phyloP scores from a whole-genome alignment of 2,797 vertebrate genomes.

The Antennarius maculatus region DNA sequence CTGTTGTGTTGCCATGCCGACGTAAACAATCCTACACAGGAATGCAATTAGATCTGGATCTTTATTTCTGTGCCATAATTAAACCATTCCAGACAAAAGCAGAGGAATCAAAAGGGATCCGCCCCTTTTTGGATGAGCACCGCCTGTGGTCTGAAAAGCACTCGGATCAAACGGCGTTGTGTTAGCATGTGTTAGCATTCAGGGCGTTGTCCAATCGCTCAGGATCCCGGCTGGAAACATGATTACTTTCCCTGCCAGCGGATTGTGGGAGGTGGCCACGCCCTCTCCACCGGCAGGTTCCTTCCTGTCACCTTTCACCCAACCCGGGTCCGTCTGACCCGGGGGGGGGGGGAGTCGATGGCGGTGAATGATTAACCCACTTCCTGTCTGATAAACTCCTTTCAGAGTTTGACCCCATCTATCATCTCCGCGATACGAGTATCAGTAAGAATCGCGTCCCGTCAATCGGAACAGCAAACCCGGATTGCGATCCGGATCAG shows the following conservation, averaged over 20 bases:
- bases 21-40: too few relatives aligned
- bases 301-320: slow-evolving; percentile 31
- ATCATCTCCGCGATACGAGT: neutral
- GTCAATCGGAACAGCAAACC: too few relatives aligned
- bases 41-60: too few relatives aligned
- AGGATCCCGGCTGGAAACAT: slow-evolving; percentile 44
- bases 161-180: too few relatives aligned
- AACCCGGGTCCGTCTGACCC: slow-evolving; percentile 6
- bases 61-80: too few relatives aligned
- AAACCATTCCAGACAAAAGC: too few relatives aligned
- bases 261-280: slow-evolving; percentile 38
- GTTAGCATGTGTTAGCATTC: slow-evolving; percentile 18
- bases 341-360: slow-evolving; percentile 16
- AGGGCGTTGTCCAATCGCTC: slow-evolving; percentile 59
- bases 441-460: neutral
- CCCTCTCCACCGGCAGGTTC: slow-evolving; percentile 43
- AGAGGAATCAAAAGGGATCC: too few relatives aligned
- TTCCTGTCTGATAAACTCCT: slow-evolving; percentile 34
- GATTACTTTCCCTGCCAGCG: slow-evolving; percentile 62
- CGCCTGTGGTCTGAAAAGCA: too few relatives aligned
- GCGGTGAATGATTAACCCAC: slow-evolving; percentile 60
- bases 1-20: too few relatives aligned
- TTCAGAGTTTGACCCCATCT: slow-evolving; percentile 45
- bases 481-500: too few relatives aligned
- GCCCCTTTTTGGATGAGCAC: too few relatives aligned